phyloP scores from a whole-genome alignment of 2,113 vertebrate genomes.

The Peromyscus californicus region DNA sequence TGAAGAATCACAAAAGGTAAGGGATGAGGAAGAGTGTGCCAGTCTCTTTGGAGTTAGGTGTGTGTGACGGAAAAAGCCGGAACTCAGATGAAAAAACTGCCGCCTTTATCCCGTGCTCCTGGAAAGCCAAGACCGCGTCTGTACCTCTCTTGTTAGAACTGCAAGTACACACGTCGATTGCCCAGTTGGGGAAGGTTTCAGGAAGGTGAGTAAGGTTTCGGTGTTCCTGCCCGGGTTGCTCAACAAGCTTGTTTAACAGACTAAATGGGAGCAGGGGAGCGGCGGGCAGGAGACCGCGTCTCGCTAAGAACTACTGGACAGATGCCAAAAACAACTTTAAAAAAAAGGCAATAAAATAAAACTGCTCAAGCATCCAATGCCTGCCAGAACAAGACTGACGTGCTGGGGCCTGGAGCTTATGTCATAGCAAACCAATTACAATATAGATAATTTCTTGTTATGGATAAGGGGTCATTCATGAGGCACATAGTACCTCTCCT shows the following conservation, averaged over 20 bases:
- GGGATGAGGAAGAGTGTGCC: not conserved
- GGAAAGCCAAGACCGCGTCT: slow-evolving; percentile 32
- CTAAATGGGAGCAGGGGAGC: not conserved
- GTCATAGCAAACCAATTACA: slow-evolving; percentile 32
- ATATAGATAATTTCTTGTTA: not conserved
- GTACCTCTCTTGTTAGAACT: slow-evolving; percentile 68
- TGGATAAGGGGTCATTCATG: slow-evolving; percentile 53
- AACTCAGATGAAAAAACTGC: not conserved
- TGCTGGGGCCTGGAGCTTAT: not conserved
- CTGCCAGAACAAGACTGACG: not conserved
- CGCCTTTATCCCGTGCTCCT: slow-evolving; percentile 32
- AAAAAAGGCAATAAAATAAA: not conserved
- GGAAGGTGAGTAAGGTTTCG: slow-evolving; percentile 70
- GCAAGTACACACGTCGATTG: slow-evolving; percentile 70
- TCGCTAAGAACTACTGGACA: not conserved
- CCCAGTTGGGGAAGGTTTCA: slow-evolving; percentile 69
- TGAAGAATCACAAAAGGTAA: not conserved
- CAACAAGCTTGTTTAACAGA: slow-evolving; percentile 79
- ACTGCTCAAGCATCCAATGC: not conserved
- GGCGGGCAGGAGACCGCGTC: not conserved
- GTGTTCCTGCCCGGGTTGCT: slow-evolving; percentile 72
- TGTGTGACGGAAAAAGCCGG: not conserved
- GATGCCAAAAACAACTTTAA: slow-evolving; percentile 35
- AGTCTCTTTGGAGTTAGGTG: not conserved
- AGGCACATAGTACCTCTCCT: slow-evolving; percentile 72